Percentiles rank a stretch among this genome's conserved stretches.
Evolutionary conservation across 2,113 vertebrate genomes (phyloP).

Genomic region (Xerus inauris): DNA sequence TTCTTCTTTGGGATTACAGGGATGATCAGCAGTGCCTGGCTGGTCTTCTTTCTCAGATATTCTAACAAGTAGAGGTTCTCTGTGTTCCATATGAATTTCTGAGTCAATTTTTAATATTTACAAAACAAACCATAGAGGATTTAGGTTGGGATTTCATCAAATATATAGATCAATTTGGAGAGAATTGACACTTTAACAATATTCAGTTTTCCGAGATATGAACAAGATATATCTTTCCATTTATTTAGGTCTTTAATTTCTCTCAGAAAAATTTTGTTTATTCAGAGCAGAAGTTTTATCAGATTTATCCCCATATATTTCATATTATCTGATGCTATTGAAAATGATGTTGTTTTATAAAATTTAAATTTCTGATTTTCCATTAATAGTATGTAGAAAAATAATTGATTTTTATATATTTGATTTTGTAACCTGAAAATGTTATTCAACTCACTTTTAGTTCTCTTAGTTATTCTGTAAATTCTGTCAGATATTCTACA

Average conservation of each 20-base stretch:
- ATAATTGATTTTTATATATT: background rate
- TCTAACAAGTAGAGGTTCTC: background rate
- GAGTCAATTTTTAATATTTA: background rate
- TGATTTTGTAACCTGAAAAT: background rate
- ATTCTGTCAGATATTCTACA: background rate
- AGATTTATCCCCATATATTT: background rate
- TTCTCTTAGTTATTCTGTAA: background rate
- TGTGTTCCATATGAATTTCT: background rate
- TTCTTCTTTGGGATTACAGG: background rate
- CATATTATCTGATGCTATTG: background rate
- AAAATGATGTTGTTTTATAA: background rate
- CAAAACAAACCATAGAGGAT: background rate
- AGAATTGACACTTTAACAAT: background rate
- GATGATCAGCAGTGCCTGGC: no score
- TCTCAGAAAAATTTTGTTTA: background rate
- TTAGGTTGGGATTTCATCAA: background rate
- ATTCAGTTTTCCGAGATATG: background rate
- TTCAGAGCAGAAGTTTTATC: background rate
- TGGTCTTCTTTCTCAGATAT: background rate
- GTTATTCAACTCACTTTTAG: background rate
- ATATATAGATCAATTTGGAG: background rate
- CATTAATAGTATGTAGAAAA: background rate
- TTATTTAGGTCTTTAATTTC: background rate
- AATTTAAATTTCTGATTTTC: background rate
- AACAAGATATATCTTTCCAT: background rate